Base-by-base conservation (phyloP, 2,888 invertebrate genomes). In the Chelonus formosanus region DNA sequence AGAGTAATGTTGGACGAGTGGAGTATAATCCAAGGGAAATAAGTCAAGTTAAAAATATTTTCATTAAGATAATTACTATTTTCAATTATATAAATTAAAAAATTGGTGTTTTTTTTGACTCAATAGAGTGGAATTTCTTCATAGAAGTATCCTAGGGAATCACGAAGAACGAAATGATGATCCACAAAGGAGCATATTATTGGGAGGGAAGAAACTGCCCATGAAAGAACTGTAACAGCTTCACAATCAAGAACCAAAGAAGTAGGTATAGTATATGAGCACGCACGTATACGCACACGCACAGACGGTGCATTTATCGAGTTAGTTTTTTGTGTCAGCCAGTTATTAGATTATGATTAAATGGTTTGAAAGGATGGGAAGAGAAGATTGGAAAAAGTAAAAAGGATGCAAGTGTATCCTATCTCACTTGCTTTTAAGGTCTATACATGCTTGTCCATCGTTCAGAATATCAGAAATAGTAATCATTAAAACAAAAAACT, bases 331-430 rank as follows among this genome's bases (percentile, higher is more conserved):
- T 80, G 78, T 79, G 82, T 81, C 83, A 80, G 82, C 77, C 78
- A 76, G 82, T 83, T 83, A 83, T 82, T 83, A 82, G 82, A 82
- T 83, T 82, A 82, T 83, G 82, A 83, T 82, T 83, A 81, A 83
- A 82, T 78, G 82, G 79, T 83, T 79, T 74, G 76, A 77, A 72
- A 74, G 74, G 73, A 70, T 71, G 73, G 69, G 56, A 63, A 53
- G 73, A 59, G 68, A 62, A 62, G 70, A 68, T 68, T 56, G 71
- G 58, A 54, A 45, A 64, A n/a, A 65, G 35, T 7, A 45, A 48
- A 40, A 53, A 45, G 50, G 52, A 47, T 45, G 59, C 31, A 58
- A 55, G 54, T 53, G 61, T 47, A 67, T 43, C 35, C 52, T 68
- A 52, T 56, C 67, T 66, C 62, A 58, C 43, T 63, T 58, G 67